Evolutionary conservation across 1,140 invertebrate genomes (phyloP).

Genomic region (Tetramorium parvispinum): DNA sequence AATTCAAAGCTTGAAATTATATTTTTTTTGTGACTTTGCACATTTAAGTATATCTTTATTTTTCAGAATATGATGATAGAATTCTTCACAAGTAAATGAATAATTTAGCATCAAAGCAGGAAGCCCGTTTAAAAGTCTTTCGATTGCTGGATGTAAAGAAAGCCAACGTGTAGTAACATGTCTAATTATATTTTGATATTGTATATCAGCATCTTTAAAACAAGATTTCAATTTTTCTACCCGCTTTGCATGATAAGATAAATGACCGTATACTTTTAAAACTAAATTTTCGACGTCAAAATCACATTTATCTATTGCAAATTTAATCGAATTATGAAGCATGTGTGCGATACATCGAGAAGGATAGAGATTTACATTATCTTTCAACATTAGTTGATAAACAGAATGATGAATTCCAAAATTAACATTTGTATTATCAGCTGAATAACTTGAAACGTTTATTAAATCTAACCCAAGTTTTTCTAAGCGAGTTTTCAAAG

Average conservation of each 20-base stretch:
- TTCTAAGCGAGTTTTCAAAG: background rate
- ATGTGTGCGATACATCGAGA: background rate
- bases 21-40: too few relatives aligned
- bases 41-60: too few relatives aligned
- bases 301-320: background rate
- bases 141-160: background rate
- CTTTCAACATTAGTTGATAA: background rate
- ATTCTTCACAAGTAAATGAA: too few relatives aligned
- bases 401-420: background rate
- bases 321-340: background rate
- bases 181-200: background rate
- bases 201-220: background rate
- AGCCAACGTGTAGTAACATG: background rate
- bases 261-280: background rate
- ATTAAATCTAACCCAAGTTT: background rate
- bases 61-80: too few relatives aligned
- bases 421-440: background rate
- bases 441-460: background rate
- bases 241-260: background rate
- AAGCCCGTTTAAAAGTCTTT: background rate
- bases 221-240: background rate
- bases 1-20: too few relatives aligned
- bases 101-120: background rate
- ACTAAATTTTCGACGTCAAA: background rate
- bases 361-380: background rate